phyloP scores from a whole-genome alignment of 2,797 vertebrate genomes.

The Pempheris klunzingeri region DNA sequence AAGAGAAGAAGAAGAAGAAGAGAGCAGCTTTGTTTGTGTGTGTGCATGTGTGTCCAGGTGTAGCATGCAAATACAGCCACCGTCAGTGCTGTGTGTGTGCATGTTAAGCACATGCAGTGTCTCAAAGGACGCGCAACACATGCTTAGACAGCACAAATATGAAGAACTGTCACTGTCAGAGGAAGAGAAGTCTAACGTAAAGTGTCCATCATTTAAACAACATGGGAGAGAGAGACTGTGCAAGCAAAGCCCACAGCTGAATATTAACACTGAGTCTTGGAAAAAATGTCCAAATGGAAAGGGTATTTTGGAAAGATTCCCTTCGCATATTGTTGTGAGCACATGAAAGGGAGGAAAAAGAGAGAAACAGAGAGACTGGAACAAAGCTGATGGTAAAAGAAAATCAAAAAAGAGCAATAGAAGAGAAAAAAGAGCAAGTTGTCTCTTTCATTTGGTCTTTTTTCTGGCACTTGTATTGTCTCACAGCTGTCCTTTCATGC shows the following conservation, averaged over 20 bases:
- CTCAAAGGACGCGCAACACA: slow-evolving; percentile 17
- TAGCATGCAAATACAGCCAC: slow-evolving; percentile 49
- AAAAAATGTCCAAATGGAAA: slow-evolving; percentile 11
- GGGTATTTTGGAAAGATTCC: slow-evolving; percentile 13
- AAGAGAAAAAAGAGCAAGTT: neutral
- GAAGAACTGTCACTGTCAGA: slow-evolving; percentile 16
- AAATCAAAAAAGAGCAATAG: neutral
- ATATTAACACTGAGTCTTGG: slow-evolving; percentile 9
- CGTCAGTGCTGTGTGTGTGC: neutral
- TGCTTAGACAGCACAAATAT: slow-evolving; percentile 34
- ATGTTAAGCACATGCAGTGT: slow-evolving; percentile 4
- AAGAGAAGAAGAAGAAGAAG: no score
- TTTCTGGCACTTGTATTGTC: slow-evolving; percentile 19
- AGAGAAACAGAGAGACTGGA: neutral
- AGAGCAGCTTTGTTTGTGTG: slow-evolving; percentile 49
- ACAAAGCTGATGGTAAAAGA: slow-evolving; percentile 6
- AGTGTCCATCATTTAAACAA: slow-evolving; percentile 16
- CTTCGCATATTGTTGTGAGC: neutral
- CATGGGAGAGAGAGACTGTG: neutral
- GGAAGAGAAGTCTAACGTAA: neutral
- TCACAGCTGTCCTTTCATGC: slow-evolving; percentile 36
- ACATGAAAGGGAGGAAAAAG: neutral
- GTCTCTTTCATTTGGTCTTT: slow-evolving; percentile 12
- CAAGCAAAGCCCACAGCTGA: neutral
- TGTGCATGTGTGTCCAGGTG: slow-evolving; percentile 27